Evolutionary conservation across 2,797 vertebrate species (phyloP), one percentile per base, ranked within the genome.

Genomic region (Sebastes trivittatus): DNA sequence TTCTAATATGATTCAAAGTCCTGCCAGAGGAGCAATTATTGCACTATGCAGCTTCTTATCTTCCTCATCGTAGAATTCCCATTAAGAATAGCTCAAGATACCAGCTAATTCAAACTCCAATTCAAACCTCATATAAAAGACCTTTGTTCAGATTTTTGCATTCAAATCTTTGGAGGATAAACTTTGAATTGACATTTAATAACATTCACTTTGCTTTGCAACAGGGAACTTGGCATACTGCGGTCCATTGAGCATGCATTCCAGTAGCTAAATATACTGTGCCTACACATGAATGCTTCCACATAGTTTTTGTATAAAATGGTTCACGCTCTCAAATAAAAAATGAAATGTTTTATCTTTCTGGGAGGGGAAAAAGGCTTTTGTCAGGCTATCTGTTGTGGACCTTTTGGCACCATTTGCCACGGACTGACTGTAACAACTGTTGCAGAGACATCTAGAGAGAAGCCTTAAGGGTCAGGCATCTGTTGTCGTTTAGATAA

Each of bases 401-500:
- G 75, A 78, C 42, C 70, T 77, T 25, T 84, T 61, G 68, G 61
- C 79, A 78, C 58, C 58, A 22, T 62, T 78, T 68, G 34, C 60
- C 36, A 7, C 63, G n/a, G 34, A 67, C 13, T 55, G 52, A 83
- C 76, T 84, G 60, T 70, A 72, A 74, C 36, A 81, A 77, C 36
- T 42, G 72, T 52, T 49, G 65, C 68, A 77, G 77, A 86, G 58
- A 86, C 84, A 83, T 72, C 2, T 13, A 20, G 75, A 67, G 63
- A 34, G 56, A 62, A 49, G 69, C 74, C 77, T 42, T 27, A 14
- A 52, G 78, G 72, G 73, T 65, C 36, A 30, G 23, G 11, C 58
- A 42, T 80, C 67, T 80, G 76, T 30, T 46, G 75, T 27, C 3
- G 23, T 60, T 75, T 27, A 68, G 62, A 29, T 14, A 74, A 75